These are phyloP conservation scores for Diadegma fenestrale DNA, from an alignment of 2,888 invertebrate species.

Conservation along the genomic window DNA sequence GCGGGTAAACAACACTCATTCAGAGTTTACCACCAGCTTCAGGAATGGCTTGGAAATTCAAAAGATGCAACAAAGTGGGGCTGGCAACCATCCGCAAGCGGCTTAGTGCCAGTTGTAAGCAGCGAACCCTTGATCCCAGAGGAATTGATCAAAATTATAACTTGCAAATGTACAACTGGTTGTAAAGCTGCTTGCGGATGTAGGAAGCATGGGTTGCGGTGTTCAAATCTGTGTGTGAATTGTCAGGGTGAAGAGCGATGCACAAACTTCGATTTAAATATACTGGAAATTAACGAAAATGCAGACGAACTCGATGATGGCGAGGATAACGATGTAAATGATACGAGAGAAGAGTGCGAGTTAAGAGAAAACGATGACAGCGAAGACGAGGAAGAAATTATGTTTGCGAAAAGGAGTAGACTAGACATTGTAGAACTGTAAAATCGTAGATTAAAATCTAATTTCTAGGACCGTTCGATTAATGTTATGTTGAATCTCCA, in stretches of 20 bases:
- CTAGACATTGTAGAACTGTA: conserved; percentile 20
- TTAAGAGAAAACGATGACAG: too few species aligned
- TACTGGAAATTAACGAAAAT: neutral
- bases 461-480: neutral
- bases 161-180: conserved; percentile 4
- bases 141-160: neutral
- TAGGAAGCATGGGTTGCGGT: neutral
- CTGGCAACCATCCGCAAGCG: conserved; percentile 8
- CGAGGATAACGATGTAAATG: neutral
- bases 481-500: neutral
- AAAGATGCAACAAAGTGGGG: too few species aligned
- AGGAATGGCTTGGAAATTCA: too few species aligned
- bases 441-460: conserved; percentile 6
- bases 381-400: too few species aligned
- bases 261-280: neutral
- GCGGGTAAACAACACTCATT: too few species aligned
- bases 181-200: neutral
- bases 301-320: conserved; percentile 2
- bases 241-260: conserved; percentile 13
- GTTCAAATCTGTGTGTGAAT: conserved; percentile 19
- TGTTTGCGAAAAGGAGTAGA: conserved; percentile 6
- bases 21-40: too few species aligned
- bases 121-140: neutral
- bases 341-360: too few species aligned
- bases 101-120: neutral